phyloP scores from a whole-genome alignment of 2,888 invertebrate species.

The Monopis laevigella region DNA sequence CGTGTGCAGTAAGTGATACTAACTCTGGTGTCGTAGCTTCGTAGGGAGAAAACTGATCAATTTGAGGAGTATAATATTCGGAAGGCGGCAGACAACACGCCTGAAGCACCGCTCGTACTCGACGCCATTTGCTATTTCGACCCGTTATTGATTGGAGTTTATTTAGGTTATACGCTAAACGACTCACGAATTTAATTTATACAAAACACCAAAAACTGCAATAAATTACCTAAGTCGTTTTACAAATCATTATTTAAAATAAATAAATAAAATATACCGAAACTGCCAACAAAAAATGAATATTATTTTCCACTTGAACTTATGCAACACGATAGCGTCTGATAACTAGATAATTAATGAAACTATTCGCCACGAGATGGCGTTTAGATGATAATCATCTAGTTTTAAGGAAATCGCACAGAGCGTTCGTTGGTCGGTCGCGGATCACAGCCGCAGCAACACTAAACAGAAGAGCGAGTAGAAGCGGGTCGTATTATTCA shows the following conservation, averaged over 20 bases:
- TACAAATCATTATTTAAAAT: no score
- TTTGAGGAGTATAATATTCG: slow-evolving; percentile 22
- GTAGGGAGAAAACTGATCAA: slow-evolving; percentile 18
- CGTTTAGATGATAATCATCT: slow-evolving; percentile 5
- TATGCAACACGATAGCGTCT: neutral
- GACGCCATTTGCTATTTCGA: slow-evolving; percentile 28
- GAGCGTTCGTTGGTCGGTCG: slow-evolving; percentile 6
- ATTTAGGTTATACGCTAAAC: neutral
- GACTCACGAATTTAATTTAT: neutral
- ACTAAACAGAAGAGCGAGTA: no score
- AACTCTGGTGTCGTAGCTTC: slow-evolving; percentile 39
- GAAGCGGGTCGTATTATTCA: no score
- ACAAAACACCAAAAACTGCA: neutral
- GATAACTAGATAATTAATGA: neutral
- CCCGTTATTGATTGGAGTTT: neutral
- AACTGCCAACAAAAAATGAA: neutral
- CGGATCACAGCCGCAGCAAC: neutral
- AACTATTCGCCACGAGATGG: slow-evolving; percentile 9
- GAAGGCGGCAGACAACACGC: slow-evolving; percentile 53
- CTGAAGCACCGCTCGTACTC: slow-evolving; percentile 40
- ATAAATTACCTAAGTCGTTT: neutral
- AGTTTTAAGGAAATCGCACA: neutral
- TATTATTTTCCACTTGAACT: neutral
- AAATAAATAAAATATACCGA: neutral
- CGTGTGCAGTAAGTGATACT: slow-evolving; percentile 29